Base-by-base conservation (phyloP, 2,113 vertebrate species). In the Parotia lawesii region DNA sequence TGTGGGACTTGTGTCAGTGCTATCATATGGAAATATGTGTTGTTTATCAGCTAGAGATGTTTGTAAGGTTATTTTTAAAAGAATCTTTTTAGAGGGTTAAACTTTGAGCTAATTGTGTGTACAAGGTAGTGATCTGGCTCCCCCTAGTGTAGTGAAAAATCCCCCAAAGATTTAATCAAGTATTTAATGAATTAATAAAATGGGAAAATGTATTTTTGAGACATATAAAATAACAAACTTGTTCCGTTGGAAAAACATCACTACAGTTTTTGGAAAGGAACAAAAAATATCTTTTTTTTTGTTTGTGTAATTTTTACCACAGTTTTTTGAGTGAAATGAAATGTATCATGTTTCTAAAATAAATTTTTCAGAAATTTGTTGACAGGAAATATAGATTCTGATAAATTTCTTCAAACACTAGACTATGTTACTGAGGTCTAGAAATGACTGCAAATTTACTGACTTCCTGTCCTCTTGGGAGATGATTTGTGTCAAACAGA, bases 71-170 rank as follows among this genome's bases (percentile, higher is more conserved):
- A 10, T 75, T 82, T 64, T 54, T 3, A 50, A 33, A 69, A 62
- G 1, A 42, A 22, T 45, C 23, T 48, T 69, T 92, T 71, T 27
- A 25, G 33, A 54, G 44, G 14, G 45, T 83, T 90, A 90, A 94
- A 93, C 73, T 61, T 60, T 9, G 48, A 78, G 66, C 61, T 96
- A 93, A 96, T 96, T 95, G 78, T 95, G 88, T 90, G 89, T 73
- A 69, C 96, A 96, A 84, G 95, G 82, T 97, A 97, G 97, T 87
- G 97, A 98, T 98, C 89, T 97, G 96, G 98, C 98, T 97, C 98
- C 98, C 98, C 87, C 98, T 98, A 98, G 98, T 98, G 98, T 97
- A 97, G 96, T 97, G 96, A 96, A 97, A 95, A 96, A 85, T 67
- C 78, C 78, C 91, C 90, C 85, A 35, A 96, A 96, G 94, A 93